Conservation (phyloP, 2,113 vertebrate species). For the Lontra canadensis region DNA sequence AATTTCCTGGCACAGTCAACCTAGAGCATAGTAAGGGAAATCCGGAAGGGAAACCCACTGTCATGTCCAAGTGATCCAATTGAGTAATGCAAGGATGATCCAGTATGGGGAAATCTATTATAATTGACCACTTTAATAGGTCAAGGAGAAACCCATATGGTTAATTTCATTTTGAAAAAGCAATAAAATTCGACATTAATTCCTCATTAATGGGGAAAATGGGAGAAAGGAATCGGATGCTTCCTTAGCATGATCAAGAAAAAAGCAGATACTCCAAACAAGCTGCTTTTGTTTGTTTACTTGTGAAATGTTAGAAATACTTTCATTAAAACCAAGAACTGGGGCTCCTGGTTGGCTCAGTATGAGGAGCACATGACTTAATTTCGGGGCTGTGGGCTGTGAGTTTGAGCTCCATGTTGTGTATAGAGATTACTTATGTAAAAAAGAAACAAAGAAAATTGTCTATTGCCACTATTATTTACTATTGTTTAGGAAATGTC, state of each 20-base stretch:
- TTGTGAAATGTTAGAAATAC: not conserved
- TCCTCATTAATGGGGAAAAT: not conserved
- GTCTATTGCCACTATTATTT: not conserved
- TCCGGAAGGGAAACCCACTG: not conserved
- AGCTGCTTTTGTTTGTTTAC: not conserved
- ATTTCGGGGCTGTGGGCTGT: not conserved
- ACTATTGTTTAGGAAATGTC: not conserved
- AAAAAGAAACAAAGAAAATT: not conserved
- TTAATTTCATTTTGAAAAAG: not conserved
- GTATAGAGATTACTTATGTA: not conserved
- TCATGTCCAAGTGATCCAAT: not conserved
- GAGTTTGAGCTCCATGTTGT: not conserved
- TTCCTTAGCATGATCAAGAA: not conserved
- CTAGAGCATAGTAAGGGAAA: not conserved
- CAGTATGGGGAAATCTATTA: not conserved
- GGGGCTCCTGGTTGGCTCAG: not conserved
- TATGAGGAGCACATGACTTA: not conserved
- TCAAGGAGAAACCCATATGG: not conserved
- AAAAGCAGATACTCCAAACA: not conserved
- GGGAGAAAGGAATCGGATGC: not conserved
- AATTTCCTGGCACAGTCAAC: not conserved
- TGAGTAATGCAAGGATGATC: not conserved
- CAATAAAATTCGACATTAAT: conserved; percentile 37
- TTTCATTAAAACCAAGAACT: not conserved
- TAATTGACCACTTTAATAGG: not conserved